phyloP scores from a whole-genome alignment of 2,888 invertebrate genomes.

The Apodemia zela region DNA sequence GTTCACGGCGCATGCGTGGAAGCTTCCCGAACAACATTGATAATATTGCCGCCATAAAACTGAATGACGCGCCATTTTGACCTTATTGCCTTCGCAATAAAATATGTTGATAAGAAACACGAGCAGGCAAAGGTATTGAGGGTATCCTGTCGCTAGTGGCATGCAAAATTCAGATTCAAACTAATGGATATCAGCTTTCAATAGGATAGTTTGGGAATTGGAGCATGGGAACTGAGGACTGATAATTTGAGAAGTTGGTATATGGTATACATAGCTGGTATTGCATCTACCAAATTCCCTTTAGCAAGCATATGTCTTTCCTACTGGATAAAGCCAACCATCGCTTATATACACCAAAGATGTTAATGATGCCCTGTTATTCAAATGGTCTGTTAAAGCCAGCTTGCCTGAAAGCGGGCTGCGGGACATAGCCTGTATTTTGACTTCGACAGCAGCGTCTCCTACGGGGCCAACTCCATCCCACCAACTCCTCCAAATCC shows the following conservation, averaged over 20 bases:
- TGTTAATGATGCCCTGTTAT: no score
- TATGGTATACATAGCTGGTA: background rate
- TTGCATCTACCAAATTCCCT: no score
- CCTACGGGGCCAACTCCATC: no score
- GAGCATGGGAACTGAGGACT: no score
- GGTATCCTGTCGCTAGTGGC: slow-evolving; percentile 34
- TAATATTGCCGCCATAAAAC: slow-evolving; percentile 30
- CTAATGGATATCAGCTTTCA: slow-evolving; percentile 32
- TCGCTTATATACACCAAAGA: no score
- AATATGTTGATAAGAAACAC: slow-evolving; percentile 14
- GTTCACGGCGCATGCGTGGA: slow-evolving; percentile 58
- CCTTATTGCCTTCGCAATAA: slow-evolving; percentile 31
- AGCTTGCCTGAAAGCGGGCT: no score
- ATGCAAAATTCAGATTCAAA: slow-evolving; percentile 39
- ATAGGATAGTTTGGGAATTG: slow-evolving; percentile 15
- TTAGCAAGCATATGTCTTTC: no score
- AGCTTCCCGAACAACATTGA: slow-evolving; percentile 36
- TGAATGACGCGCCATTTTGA: slow-evolving; percentile 28
- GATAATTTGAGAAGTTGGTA: background rate
- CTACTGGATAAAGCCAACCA: no score
- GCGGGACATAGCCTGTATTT: no score
- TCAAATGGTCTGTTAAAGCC: no score
- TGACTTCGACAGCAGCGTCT: no score
- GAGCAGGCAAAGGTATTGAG: slow-evolving; percentile 23
- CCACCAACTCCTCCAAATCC: no score